These are phyloP conservation scores for Hozukius guyotensis DNA, from an alignment of 2,797 vertebrate genomes.

Conservation along the genomic window DNA sequence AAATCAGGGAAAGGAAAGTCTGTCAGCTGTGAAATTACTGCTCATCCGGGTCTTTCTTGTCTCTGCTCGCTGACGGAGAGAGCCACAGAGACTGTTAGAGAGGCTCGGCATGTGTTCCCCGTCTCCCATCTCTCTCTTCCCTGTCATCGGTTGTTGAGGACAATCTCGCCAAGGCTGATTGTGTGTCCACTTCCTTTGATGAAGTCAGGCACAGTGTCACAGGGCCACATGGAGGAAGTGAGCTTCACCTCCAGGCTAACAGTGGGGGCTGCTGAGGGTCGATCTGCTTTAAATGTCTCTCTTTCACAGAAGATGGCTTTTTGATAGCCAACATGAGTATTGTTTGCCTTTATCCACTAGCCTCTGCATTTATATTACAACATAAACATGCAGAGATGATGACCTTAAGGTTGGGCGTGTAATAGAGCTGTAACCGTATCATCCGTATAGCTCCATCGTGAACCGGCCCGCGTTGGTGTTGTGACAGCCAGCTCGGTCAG, in stretches of 20 bases:
- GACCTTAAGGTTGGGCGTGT: background rate
- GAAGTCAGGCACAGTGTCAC: slow-evolving; percentile 44
- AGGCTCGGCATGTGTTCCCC: slow-evolving; percentile 55
- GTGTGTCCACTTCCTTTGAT: slow-evolving; percentile 52
- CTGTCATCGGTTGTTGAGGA: slow-evolving; percentile 63
- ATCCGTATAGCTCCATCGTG: slow-evolving; percentile 9
- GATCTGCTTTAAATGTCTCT: slow-evolving; percentile 11
- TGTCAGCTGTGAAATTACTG: slow-evolving; percentile 88
- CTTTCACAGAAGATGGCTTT: slow-evolving; percentile 26
- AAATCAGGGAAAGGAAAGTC: slow-evolving; percentile 79
- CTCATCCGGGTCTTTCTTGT: slow-evolving; percentile 81
- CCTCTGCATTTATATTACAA: background rate
- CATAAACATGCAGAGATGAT: slow-evolving; percentile 5
- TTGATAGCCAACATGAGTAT: background rate
- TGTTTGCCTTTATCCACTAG: background rate
- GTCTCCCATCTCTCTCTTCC: slow-evolving; percentile 38
- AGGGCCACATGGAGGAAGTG: slow-evolving; percentile 28
- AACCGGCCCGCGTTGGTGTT: slow-evolving; percentile 24
- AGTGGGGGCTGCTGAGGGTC: slow-evolving; percentile 6
- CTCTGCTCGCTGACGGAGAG: slow-evolving; percentile 68
- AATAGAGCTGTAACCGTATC: slow-evolving; percentile 18
- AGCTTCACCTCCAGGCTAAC: slow-evolving; percentile 20
- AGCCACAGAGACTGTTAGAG: slow-evolving; percentile 14
- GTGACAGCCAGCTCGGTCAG: slow-evolving; percentile 58
- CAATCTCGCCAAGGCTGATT: slow-evolving; percentile 76